Evolutionary conservation across 2,113 vertebrate genomes (phyloP), one percentile per base, ranked within the genome.

Genomic region (Rattus rattus): DNA sequence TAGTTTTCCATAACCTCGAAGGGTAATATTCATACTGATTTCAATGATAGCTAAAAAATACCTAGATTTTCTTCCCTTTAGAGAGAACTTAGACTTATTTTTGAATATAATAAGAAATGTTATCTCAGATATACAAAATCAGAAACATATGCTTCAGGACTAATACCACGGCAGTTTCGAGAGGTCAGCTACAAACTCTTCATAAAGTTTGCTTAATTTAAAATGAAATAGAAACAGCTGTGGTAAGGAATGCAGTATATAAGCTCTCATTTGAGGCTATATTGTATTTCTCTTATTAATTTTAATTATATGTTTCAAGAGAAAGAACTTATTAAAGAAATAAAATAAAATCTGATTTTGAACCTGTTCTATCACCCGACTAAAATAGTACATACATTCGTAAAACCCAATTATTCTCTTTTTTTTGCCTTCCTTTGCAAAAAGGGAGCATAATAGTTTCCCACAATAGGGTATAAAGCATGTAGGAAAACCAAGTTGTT

Each of bases 151-250:
- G 98, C 97, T 97, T 95, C 70, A 77, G 54, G 86, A 59, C 81
- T 98, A 98, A 98, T 95, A 96, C 92, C 94, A 97, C 93, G 97
- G 96, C 91, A 95, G 83, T 97, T 98, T 96, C 96, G 94, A 97
- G 98, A 95, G 97, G 96, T 98, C 98, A 98, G 72, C 80, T 97
- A 98, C 96, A 97, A 98, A 98, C 95, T 96, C 97, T 96, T 91
- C 75, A 92, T 97, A 98, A 98, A 98, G 94, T 94, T 96, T 98
- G 96, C 96, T 94, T 98, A 98, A 98, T 98, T 97, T 98, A 95
- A 98, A 98, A 91, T 97, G 98, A 98, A 99, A 98, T 97, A 98
- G 98, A 98, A 98, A 97, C 98, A 98, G 98, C 98, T 98, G 98
- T 97, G 94, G 88, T 98, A 97, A 98, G 96, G 94, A 97, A 98